Evolutionary conservation across 2,113 vertebrate genomes (phyloP), one percentile per base, ranked within the genome.

Genomic region (Rhombomys opimus): DNA sequence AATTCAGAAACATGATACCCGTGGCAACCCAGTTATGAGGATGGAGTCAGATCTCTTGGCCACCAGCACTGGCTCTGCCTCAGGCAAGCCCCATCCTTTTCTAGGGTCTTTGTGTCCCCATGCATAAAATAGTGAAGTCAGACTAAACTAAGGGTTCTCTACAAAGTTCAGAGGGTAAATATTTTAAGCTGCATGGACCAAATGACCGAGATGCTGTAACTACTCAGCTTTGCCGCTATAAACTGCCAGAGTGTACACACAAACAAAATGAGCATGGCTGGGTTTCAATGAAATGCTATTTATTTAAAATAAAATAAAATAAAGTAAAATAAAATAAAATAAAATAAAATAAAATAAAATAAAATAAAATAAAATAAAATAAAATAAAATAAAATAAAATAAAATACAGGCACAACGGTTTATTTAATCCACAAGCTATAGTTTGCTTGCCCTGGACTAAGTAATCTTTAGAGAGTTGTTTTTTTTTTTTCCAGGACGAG

Each of bases 251-350:
- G 72, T 59, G 30, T n/a, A 59, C 41, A 17, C 12, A 41, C 32
- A 65, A 52, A 76, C 27, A 27, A 70, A 93, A 96, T 50, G 41
- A 35, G 27, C 4, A 0, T 57, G 82, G 46, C 80, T 90, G n/a
- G 35, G 38, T 93, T 94, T 68, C 91, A 94, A 75, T 87, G 89
- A 96, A 93, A 90, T 78, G 96, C 94, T 94, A 92, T 52, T 77
- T 91, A 67, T 65, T 65, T 63, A 63, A 63, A 22, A 46, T 59
- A 81, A 81, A 38, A 14, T n/a, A 59, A 59, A 50, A 15, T 27
- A 50, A 77, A 61, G 4, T 46, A 46, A 46, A 46, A 46, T 46
- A 46, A 46, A 46, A 81, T 59, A 81, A 54, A 63, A 61, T 25
- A 52, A 63, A 22, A 46, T 59, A 81, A 81, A n/a, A 14, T n/a